Base-by-base conservation (phyloP, 1,140 invertebrate genomes). In the Heliconius melpomene region DNA sequence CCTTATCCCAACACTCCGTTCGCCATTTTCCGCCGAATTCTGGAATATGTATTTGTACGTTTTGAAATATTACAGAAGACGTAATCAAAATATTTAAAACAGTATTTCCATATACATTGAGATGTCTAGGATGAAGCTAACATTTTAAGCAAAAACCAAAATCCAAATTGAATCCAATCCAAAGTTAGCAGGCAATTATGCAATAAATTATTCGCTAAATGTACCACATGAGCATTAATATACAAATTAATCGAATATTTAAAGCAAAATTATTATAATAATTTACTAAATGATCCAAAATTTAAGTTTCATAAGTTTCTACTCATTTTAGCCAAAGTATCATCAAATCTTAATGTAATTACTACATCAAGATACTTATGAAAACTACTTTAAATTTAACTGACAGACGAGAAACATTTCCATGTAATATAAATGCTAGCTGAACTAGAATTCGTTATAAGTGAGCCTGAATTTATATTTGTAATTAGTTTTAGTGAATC, bases 311-410 rank as follows among this genome's bases (percentile, higher is more conserved):
- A 52, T 23, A 16, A 66, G 60, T 66, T 66, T 26, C 23, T 16
- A 66, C 26, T 16, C 11, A 29, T 29, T 29, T 29, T 16, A 66
- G 23, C 3, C 11, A 0, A 66, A 66, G 26, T 66, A 66, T 29
- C 60, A 66, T 66, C 60, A 66, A 66, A 29, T 66, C 60, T 66
- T 66, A 66, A 66, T 66, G 60, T 66, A 29, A 66, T 66, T 66
- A 66, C 60, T 29, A 26, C 9, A 13, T 29, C 60, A 66, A 66
- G 11, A 66, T 66, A 66, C 60, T 66, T 66, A 29, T 66, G 60
- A 26, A 13, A 29, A 29, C 60, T 66, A 66, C 26, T 66, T 66
- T 26, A 66, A 66, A 66, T 66, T 66, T 16, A 23, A 66, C 60
- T 7, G 26, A 66, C 60, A 23, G 60, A 29, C 60, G 26, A 3